phyloP scores from a whole-genome alignment of 1,140 invertebrate species.

The Polyergus mexicanus region DNA sequence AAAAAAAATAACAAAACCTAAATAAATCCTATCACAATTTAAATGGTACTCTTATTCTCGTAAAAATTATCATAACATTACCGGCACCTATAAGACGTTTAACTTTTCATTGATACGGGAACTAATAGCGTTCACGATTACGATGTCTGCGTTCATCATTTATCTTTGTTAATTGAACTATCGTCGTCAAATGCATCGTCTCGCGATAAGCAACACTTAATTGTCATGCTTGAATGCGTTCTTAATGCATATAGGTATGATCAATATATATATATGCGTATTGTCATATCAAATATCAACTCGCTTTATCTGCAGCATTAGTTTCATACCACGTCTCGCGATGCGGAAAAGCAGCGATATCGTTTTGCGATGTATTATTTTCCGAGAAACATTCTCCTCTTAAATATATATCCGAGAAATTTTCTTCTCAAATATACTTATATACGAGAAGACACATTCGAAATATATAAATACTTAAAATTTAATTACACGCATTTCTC shows the following conservation, averaged over 20 bases:
- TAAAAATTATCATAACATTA: background rate
- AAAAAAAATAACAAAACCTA: conserved; percentile 81
- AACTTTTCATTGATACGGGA: background rate
- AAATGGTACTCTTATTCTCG: background rate
- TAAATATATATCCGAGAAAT: background rate
- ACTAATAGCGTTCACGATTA: background rate
- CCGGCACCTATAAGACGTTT: background rate
- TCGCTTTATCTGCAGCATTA: conserved; percentile 1
- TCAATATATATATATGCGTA: background rate
- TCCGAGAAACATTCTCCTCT: background rate
- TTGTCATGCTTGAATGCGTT: conserved; percentile 14
- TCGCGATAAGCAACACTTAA: conserved; percentile 41
- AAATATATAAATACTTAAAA: background rate
- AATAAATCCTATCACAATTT: background rate
- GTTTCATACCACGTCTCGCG: conserved; percentile 10
- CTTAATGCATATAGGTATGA: too few relatives aligned
- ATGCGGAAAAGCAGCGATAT: background rate
- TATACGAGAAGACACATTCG: background rate
- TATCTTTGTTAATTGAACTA: background rate
- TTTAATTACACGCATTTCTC: background rate
- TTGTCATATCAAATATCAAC: background rate
- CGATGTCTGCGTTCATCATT: background rate
- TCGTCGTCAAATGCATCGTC: background rate
- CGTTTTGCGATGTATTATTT: background rate
- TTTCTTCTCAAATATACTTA: background rate